Evolutionary conservation across 2,113 vertebrate species (phyloP).

Genomic region (Parus major): DNA sequence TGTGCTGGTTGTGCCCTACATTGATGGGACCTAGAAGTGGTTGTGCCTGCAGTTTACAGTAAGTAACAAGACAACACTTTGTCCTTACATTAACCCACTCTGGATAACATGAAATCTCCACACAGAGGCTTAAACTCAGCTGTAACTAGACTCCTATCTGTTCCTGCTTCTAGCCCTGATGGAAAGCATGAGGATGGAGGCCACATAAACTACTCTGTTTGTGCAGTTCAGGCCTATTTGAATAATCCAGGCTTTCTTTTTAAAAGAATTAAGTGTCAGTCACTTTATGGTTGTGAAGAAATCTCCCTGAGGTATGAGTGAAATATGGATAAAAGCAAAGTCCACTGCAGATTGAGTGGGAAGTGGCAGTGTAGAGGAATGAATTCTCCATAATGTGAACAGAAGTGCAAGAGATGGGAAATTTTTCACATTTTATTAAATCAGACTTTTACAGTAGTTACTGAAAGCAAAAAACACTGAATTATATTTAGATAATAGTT

Average conservation of each 20-base stretch:
- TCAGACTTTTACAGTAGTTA: constrained; percentile 60
- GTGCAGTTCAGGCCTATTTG: constrained; percentile 4
- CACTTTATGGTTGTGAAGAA: constrained; percentile 23
- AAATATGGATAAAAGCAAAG: background rate
- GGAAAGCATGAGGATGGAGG: background rate
- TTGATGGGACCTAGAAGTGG: background rate
- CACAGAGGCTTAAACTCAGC: background rate
- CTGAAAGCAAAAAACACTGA: constrained; percentile 64
- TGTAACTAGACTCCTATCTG: background rate
- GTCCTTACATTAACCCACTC: background rate
- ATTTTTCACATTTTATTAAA: constrained; percentile 70
- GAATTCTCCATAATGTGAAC: constrained; percentile 24
- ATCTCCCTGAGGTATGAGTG: background rate
- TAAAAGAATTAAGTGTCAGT: constrained; percentile 23
- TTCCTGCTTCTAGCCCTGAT: background rate
- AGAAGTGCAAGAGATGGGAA: constrained; percentile 19
- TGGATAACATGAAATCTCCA: background rate
- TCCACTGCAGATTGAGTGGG: background rate
- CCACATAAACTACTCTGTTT: background rate
- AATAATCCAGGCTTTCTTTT: constrained; percentile 32
- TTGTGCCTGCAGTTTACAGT: background rate
- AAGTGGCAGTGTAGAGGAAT: background rate
- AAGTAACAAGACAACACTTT: background rate
- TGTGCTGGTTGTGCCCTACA: accelerated
- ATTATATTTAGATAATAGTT: constrained; percentile 72